Conservation (phyloP, 2,888 invertebrate species). For the Penaeus monodon region DNA sequence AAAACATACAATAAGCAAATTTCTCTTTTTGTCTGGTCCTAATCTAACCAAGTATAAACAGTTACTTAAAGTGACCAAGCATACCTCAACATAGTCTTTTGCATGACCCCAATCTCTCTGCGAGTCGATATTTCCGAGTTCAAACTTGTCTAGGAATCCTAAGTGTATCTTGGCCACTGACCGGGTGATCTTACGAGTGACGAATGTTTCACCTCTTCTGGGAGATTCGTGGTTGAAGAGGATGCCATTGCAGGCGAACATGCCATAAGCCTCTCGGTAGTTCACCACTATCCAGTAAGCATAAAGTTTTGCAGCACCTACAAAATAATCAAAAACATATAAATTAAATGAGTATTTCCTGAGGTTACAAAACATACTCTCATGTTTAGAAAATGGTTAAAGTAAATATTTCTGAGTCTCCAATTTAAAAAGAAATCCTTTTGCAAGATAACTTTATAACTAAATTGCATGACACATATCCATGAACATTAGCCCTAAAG, state of each 20-base stretch:
- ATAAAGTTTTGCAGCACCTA: constrained; percentile 95
- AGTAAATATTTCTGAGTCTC: no score
- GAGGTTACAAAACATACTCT: no score
- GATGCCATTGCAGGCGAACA: constrained; percentile 96
- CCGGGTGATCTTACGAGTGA: constrained; percentile 96
- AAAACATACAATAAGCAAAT: no score
- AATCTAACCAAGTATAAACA: no score
- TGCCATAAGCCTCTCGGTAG: constrained; percentile 93
- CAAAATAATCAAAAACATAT: constrained; percentile 37
- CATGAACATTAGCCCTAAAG: no score
- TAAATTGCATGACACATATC: no score
- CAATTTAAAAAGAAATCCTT: no score
- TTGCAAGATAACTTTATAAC: no score
- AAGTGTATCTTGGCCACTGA: constrained; percentile 96
- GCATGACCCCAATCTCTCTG: constrained; percentile 99
- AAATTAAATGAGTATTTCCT: no score
- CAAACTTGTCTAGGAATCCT: constrained; percentile 85
- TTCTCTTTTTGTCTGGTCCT: no score
- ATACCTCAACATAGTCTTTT: constrained; percentile 92
- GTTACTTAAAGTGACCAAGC: not conserved
- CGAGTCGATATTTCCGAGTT: constrained; percentile 94
- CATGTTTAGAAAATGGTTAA: no score
- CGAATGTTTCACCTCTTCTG: constrained; percentile 96
- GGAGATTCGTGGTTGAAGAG: constrained; percentile 98
- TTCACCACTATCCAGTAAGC: constrained; percentile 97